Evolutionary conservation across 2,797 vertebrate genomes (phyloP).

Genomic region (Gambelia wislizenii): DNA sequence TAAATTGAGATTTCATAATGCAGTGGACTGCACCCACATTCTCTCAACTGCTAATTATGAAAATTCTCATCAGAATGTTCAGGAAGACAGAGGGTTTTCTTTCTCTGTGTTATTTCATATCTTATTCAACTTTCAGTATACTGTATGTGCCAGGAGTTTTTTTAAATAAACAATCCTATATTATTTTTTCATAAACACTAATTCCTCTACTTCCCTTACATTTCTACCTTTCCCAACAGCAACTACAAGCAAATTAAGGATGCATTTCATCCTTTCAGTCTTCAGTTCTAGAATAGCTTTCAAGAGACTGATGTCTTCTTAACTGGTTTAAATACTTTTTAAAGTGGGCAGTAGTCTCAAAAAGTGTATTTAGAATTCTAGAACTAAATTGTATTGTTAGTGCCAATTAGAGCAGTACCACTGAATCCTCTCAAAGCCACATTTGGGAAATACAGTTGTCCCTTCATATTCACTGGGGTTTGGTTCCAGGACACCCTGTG

Average conservation of each 20-base stretch:
- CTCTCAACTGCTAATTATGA: neutral
- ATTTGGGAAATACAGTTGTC: too few relatives aligned
- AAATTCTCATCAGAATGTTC: constrained; percentile 9
- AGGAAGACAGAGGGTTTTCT: constrained; percentile 8
- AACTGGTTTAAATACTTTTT: neutral
- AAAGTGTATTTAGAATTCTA: neutral
- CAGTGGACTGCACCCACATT: neutral
- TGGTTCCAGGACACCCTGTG: too few relatives aligned
- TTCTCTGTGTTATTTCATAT: neutral
- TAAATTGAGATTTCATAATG: neutral
- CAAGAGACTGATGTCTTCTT: constrained; percentile 26
- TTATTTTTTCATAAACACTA: neutral
- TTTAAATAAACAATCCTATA: neutral
- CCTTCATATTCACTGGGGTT: too few relatives aligned
- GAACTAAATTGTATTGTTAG: too few relatives aligned
- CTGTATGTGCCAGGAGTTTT: neutral
- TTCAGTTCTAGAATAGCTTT: constrained; percentile 48
- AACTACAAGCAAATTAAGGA: constrained; percentile 44
- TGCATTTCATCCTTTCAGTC: constrained; percentile 38
- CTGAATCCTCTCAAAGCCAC: too few relatives aligned
- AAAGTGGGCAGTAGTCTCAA: neutral
- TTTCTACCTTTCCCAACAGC: constrained; percentile 36
- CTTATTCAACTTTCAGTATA: constrained; percentile 36
- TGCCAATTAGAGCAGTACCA: too few relatives aligned
- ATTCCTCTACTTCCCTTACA: constrained; percentile 16